Base-by-base conservation (phyloP, 2,797 vertebrate species). In the Mus caroli region DNA sequence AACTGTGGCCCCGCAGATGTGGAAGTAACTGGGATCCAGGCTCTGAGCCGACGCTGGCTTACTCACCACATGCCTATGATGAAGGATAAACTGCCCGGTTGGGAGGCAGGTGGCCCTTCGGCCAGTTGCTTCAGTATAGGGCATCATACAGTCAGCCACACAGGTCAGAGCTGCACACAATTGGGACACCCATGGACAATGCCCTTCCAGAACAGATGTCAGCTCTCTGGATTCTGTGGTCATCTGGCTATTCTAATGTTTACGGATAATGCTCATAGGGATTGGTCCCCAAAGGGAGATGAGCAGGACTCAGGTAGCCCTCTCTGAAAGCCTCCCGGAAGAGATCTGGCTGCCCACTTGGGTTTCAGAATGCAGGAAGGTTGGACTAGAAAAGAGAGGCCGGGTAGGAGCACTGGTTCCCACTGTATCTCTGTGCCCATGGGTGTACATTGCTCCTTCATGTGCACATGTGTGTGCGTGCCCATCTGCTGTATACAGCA, bases 401-500 rank as follows among this genome's bases (percentile, higher is more conserved):
- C 13, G 58, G 52, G n/a, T 54, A 9, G 31, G 83, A 88, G 90
- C 15, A 12, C 4, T 37, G 75, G 8, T 40, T 92, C 95, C 91
- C 28, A 50, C 20, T 10, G 20, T 64, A 14, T 94, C 77, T 79
- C 86, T 76, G 80, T 88, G 94, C 95, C 96, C 89, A 80, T 94
- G 94, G 95, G 89, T 94, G 71, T 92, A 54, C 14, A 0, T 85
- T 8, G 50, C 50, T 40, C 88, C 96, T 96, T 86, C 71, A 56
- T 1, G 64, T 80, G 34, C 95, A 94, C 62, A 62, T 1, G 34
- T 69, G 12, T 8, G 62, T 88, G 91, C n/a, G 60, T 96, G 96
- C 60, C 92, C 95, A 88, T 94, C 96, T 94, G 97, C 95, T 94
- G 97, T 94, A 94, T 93, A 93, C 87, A 92, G 94, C 97, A 75